These are phyloP conservation scores for Leptopilina syphax DNA, from an alignment of 2,888 invertebrate species.

Conservation along the genomic window DNA sequence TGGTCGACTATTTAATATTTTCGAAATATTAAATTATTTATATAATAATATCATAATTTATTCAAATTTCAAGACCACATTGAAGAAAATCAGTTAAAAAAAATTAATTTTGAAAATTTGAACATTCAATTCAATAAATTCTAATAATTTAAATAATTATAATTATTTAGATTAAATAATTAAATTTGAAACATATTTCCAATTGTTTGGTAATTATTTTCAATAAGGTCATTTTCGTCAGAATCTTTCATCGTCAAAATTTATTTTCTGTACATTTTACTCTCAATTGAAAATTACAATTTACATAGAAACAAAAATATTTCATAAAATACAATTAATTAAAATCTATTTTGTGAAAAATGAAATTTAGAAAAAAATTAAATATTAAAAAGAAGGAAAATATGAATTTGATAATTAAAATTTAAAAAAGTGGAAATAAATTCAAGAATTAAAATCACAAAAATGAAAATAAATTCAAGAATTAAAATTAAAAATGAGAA, in stretches of 20 bases:
- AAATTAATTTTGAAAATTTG: not conserved
- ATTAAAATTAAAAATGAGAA: no score
- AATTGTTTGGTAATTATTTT: not conserved
- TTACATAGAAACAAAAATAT: no score
- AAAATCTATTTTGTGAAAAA: no score
- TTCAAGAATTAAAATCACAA: no score
- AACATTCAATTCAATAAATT: not conserved
- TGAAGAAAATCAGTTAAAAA: not conserved
- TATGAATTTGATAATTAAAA: no score
- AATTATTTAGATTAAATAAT: not conserved
- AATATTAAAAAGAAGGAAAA: no score
- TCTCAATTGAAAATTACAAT: no score
- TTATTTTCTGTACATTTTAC: not conserved
- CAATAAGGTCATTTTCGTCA: not conserved
- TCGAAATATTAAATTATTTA: not conserved
- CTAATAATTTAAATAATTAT: not conserved
- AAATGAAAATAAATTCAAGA: no score
- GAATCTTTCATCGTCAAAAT: constrained; percentile 7
- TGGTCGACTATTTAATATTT: not conserved
- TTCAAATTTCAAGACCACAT: not conserved
- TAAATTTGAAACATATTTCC: constrained; percentile 6
- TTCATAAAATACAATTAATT: no score
- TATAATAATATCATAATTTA: not conserved
- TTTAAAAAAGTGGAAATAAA: no score
- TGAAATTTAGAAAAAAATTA: no score